Percentiles rank a stretch among this genome's conserved stretches.
Conservation (phyloP, 2,888 invertebrate genomes). For the Rhamnusium bicolor region DNA sequence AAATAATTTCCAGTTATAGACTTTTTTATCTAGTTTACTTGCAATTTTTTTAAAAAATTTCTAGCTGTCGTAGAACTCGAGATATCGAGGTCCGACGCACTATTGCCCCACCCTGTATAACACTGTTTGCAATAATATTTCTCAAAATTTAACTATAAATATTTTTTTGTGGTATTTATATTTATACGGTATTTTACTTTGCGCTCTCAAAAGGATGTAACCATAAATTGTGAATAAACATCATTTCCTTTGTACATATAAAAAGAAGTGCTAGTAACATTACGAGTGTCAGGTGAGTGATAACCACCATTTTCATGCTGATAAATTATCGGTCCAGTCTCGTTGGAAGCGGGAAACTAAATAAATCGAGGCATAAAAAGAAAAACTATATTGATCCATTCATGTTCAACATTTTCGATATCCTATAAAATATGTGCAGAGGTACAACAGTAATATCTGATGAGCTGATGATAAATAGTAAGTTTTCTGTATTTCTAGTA, state of each 20-base stretch:
- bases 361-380: conserved; percentile 6
- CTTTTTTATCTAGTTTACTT: too few relatives aligned
- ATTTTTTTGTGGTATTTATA: not conserved
- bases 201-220: not conserved
- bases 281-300: conserved; percentile 31
- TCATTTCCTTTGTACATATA: conserved; percentile 10
- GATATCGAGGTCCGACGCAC: too few relatives aligned
- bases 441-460: not conserved
- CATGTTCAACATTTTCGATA: conserved; percentile 11
- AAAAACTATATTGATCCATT: conserved; percentile 17
- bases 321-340: conserved; percentile 14
- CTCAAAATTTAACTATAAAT: not conserved
- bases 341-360: conserved; percentile 3
- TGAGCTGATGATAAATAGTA: not conserved
- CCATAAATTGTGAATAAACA: conserved; percentile 18
- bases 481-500: not conserved
- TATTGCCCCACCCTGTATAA: too few relatives aligned
- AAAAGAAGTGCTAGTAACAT: conserved; percentile 19
- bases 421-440: not conserved
- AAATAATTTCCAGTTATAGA: too few relatives aligned
- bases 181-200: not conserved
- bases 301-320: conserved; percentile 10
- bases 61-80: too few relatives aligned
- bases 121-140: too few relatives aligned
- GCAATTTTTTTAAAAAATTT: too few relatives aligned